phyloP scores from a whole-genome alignment of 1,140 invertebrate species.

The Sweltsa coloradensis region DNA sequence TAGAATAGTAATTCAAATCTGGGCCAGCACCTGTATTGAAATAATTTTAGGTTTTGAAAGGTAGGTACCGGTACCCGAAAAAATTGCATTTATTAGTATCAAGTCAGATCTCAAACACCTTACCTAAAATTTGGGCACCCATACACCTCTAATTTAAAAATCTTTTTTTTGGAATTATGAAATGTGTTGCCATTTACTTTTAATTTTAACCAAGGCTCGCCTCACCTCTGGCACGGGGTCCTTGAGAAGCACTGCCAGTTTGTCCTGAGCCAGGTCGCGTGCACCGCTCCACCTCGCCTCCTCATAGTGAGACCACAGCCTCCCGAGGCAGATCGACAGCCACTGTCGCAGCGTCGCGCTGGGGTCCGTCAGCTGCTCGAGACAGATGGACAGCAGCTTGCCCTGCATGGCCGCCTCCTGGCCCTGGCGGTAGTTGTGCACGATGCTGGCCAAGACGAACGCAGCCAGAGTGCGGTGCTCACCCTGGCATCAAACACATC shows the following conservation, averaged over 20 bases:
- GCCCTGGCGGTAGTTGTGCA: constrained; percentile 75
- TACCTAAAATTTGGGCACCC: background rate
- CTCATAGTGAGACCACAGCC: constrained; percentile 88
- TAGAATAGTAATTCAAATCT: too few species aligned
- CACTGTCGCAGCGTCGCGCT: constrained; percentile 70
- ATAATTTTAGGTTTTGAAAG: too few species aligned
- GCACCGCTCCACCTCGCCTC: constrained; percentile 91
- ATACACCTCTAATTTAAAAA: background rate
- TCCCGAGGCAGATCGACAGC: constrained; percentile 85
- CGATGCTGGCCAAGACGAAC: constrained; percentile 84
- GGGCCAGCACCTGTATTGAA: too few species aligned
- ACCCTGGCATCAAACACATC: constrained; percentile 40
- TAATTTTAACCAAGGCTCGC: background rate
- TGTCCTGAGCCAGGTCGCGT: constrained; percentile 90
- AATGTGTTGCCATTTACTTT: background rate
- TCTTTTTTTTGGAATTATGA: background rate
- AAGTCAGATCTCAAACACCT: too few species aligned
- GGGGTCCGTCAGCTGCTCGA: constrained; percentile 61
- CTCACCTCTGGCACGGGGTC: constrained; percentile 74
- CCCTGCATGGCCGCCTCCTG: constrained; percentile 80
- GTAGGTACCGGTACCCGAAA: too few species aligned
- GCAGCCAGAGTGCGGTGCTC: constrained; percentile 81
- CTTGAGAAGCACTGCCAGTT: constrained; percentile 65
- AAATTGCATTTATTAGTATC: too few species aligned
- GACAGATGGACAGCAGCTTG: constrained; percentile 75